Percentiles rank a stretch among this genome's conserved stretches.
Evolutionary conservation across 2,888 invertebrate genomes (phyloP).

Genomic region (Octodonta nipae): DNA sequence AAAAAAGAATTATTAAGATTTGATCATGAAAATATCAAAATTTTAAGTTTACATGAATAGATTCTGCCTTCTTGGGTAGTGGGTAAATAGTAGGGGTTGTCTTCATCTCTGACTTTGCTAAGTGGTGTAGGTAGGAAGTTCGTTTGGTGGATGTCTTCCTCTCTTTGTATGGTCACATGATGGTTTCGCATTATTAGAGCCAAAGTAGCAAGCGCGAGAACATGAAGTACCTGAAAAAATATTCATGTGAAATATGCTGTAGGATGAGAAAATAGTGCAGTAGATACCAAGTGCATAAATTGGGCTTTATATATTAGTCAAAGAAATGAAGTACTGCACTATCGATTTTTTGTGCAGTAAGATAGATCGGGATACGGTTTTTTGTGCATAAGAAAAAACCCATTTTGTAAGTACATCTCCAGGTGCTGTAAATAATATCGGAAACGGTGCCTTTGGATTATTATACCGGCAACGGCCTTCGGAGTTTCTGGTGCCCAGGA

Average conservation of each 20-base stretch:
- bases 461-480: no score
- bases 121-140: constrained; percentile 53
- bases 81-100: constrained; percentile 41
- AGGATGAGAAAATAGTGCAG: neutral
- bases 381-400: neutral
- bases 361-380: neutral
- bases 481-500: no score
- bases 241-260: neutral
- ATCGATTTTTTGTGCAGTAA: neutral
- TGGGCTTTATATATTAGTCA: neutral
- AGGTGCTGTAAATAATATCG: no score
- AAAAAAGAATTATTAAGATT: no score
- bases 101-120: constrained; percentile 51
- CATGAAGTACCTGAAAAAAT: constrained; percentile 53
- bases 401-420: no score
- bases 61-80: constrained; percentile 48
- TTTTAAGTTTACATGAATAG: constrained; percentile 57
- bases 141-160: constrained; percentile 37
- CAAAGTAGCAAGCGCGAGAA: constrained; percentile 59
- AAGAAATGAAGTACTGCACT: neutral
- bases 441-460: no score
- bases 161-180: constrained; percentile 43
- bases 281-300: constrained; percentile 1
- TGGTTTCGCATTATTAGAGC: constrained; percentile 64
- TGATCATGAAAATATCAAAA: no score